Percentiles rank a stretch among this genome's conserved stretches.
Evolutionary conservation across 2,888 invertebrate genomes (phyloP).

Genomic region (Melieria crassipennis): DNA sequence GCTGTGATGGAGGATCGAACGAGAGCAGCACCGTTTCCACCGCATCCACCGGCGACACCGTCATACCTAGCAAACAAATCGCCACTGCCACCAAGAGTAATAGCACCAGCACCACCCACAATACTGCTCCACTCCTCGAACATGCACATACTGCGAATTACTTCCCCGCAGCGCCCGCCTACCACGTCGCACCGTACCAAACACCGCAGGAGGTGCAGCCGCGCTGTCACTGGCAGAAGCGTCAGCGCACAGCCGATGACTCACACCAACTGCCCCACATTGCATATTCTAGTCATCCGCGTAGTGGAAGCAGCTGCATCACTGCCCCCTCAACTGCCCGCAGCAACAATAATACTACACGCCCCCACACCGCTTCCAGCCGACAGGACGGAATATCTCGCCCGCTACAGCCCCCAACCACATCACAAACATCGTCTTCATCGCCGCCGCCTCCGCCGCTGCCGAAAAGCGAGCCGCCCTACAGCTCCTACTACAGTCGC

Average conservation of each 20-base stretch:
- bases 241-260: constrained; percentile 18
- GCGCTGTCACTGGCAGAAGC: constrained; percentile 31
- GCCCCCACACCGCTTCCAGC: not conserved
- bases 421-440: constrained; percentile 28
- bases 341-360: not conserved
- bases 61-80: constrained; percentile 52
- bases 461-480: constrained; percentile 50
- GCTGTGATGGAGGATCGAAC: constrained; percentile 59
- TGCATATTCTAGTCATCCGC: constrained; percentile 25
- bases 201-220: constrained; percentile 16
- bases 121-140: constrained; percentile 20
- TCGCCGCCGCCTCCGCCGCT: constrained; percentile 46
- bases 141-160: no score
- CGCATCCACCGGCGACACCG: constrained; percentile 63
- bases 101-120: constrained; percentile 34
- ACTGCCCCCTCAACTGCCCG: constrained; percentile 9
- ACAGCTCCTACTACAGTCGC: constrained; percentile 39
- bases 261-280: constrained; percentile 14
- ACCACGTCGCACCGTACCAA: not conserved
- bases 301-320: constrained; percentile 5
- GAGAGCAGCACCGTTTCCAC: constrained; percentile 56
- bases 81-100: constrained; percentile 29
- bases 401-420: constrained; percentile 35
- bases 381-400: constrained; percentile 34
- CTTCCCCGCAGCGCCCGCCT: constrained; percentile 12